phyloP scores from a whole-genome alignment of 2,888 invertebrate genomes.

The Scaptomyza parva region DNA sequence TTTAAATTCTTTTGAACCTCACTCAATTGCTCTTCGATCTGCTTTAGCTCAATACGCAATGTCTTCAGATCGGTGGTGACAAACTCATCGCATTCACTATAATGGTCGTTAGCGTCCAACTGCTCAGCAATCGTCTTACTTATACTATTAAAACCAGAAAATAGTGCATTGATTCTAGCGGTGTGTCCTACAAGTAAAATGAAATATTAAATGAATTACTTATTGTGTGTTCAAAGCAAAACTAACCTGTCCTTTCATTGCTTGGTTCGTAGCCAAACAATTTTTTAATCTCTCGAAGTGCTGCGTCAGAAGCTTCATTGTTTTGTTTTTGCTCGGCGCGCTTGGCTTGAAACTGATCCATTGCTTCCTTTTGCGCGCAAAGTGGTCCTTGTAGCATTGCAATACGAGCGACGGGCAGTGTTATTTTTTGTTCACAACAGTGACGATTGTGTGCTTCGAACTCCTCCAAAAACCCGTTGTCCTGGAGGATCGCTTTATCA shows the following conservation, averaged over 20 bases:
- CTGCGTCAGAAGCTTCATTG: constrained; percentile 66
- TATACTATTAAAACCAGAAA: constrained; percentile 71
- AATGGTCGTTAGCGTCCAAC: constrained; percentile 67
- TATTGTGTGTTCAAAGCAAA: not conserved
- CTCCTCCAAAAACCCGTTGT: constrained; percentile 60
- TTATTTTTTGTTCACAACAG: constrained; percentile 50
- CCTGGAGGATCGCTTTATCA: constrained; percentile 41
- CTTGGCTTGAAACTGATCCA: constrained; percentile 77
- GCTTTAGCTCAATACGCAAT: constrained; percentile 68
- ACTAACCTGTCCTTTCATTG: constrained; percentile 24
- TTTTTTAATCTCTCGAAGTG: constrained; percentile 55
- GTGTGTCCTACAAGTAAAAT: constrained; percentile 19
- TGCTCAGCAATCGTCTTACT: constrained; percentile 72
- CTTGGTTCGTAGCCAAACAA: constrained; percentile 34
- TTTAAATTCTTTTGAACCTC: constrained; percentile 68
- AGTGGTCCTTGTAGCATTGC: constrained; percentile 60
- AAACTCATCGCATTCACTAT: constrained; percentile 69
- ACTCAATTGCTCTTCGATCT: constrained; percentile 72
- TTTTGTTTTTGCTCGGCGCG: constrained; percentile 69
- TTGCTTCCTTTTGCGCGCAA: constrained; percentile 63
- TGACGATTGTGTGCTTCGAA: constrained; percentile 64
- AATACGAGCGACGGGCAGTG: constrained; percentile 40
- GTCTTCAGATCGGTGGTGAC: constrained; percentile 66
- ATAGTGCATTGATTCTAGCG: constrained; percentile 63
- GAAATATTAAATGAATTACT: not conserved